Percentiles rank a stretch among this genome's conserved stretches.
These are phyloP conservation scores for Julus scandinavius DNA, from an alignment of 2,888 invertebrate species.

Conservation along the genomic window DNA sequence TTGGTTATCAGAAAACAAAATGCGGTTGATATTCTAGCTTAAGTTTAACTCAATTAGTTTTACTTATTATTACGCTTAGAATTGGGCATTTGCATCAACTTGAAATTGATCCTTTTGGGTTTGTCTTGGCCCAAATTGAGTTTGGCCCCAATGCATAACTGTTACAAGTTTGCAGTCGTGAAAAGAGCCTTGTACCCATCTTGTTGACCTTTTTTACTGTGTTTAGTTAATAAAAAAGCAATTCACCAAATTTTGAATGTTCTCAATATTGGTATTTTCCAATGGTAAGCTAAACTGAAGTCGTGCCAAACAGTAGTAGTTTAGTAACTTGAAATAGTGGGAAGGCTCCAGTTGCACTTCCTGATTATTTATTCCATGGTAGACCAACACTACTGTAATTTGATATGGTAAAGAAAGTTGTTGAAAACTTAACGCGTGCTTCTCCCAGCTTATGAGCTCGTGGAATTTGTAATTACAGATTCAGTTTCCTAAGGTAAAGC, in stretches of 20 bases:
- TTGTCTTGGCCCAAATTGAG: neutral
- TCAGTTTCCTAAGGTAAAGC: neutral
- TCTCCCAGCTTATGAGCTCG: neutral
- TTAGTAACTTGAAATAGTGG: neutral
- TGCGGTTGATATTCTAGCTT: neutral
- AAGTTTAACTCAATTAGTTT: no score
- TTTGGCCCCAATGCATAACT: no score
- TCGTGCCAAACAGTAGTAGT: neutral
- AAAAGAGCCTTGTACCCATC: no score
- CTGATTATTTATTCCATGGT: neutral
- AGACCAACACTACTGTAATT: neutral
- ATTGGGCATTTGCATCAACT: neutral
- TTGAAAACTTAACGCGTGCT: neutral
- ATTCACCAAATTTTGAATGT: neutral
- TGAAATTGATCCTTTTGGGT: neutral
- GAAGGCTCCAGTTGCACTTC: neutral
- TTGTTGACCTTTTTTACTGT: no score
- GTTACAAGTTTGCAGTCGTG: no score
- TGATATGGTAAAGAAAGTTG: neutral
- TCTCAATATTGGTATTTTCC: no score
- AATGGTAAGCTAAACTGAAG: no score
- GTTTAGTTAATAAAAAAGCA: no score
- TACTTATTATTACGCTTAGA: no score
- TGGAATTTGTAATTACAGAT: neutral
- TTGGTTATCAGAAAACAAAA: neutral